phyloP scores from a whole-genome alignment of 35 echinoderm and acorn worm species.

The Lytechinus pictus region DNA sequence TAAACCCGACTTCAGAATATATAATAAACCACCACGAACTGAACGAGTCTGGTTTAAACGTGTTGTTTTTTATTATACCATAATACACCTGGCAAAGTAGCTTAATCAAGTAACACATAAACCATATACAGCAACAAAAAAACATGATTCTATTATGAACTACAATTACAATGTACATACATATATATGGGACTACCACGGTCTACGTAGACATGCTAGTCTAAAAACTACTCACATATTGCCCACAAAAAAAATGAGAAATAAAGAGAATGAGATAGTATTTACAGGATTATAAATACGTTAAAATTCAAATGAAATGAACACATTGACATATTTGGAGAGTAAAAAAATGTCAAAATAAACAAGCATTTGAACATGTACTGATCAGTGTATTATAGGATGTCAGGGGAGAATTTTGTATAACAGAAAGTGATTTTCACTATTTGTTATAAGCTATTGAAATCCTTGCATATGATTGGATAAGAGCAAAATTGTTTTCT shows the following conservation, averaged over 20 bases:
- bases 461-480: not conserved
- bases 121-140: not conserved
- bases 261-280: not conserved
- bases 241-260: not conserved
- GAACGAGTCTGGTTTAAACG: not conserved
- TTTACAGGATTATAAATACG: not conserved
- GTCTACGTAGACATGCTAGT: not conserved
- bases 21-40: not conserved
- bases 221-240: not conserved
- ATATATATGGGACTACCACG: not conserved
- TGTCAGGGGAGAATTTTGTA: too few relatives aligned
- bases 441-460: too few relatives aligned
- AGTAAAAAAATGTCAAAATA: not conserved
- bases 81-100: not conserved
- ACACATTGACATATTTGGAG: not conserved
- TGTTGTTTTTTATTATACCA: not conserved
- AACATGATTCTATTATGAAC: not conserved
- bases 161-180: not conserved
- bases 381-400: not conserved
- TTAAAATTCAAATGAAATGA: not conserved
- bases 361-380: not conserved
- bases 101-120: not conserved
- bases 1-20: too few relatives aligned
- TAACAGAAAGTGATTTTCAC: too few relatives aligned
- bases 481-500: too few relatives aligned